Evolutionary conservation across 2,888 invertebrate genomes (phyloP), one percentile per base, ranked within the genome.

Genomic region (Drosophila nigricruria): DNA sequence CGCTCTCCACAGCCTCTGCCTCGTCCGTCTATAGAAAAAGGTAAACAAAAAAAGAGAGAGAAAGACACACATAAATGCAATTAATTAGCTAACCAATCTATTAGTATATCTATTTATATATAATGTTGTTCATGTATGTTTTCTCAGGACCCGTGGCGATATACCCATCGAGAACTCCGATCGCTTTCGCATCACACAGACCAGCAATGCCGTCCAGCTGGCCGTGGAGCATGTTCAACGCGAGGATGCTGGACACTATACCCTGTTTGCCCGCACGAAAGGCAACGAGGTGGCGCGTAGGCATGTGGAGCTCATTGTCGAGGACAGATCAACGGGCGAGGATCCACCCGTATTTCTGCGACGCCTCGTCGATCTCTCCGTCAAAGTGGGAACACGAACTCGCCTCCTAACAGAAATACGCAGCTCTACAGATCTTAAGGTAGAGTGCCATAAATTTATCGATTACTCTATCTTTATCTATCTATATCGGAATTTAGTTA

Each of bases 341-440:
- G 95, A 96, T 92, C 96, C 96, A 12, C 98, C 98, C 27, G 94
- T 95, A 78, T 98, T 98, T 93, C 94, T 97, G 72, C 95, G 98
- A 71, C 94, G 97, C 73, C 95, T 98, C 59, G 96, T 96, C 90
- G 97, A 98, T 93, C 95, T 97, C 60, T 96, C 96, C 16, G 97
- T 97, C 70, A 97, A 98, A 94, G 97, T 98, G 90, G 98, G 98
- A 90, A 97, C 97, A 47, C 94, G 97, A 88, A 96, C 97, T 1
- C 94, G 97, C 82, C 96, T 97, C 90, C 94, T 97, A 53, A 96
- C 97, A 53, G 97, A 97, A 93, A 96, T 97, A 76, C 94, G 95
- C 91, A 97, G 96, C 93, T 95, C 96, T 56, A 95, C 96, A 50
- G 96, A 96, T 91, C 95, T 96, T 81, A 96, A 96, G 95, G 97